Evolutionary conservation across 2,113 vertebrate species (phyloP).

Genomic region (Eudyptes chrysolophus): DNA sequence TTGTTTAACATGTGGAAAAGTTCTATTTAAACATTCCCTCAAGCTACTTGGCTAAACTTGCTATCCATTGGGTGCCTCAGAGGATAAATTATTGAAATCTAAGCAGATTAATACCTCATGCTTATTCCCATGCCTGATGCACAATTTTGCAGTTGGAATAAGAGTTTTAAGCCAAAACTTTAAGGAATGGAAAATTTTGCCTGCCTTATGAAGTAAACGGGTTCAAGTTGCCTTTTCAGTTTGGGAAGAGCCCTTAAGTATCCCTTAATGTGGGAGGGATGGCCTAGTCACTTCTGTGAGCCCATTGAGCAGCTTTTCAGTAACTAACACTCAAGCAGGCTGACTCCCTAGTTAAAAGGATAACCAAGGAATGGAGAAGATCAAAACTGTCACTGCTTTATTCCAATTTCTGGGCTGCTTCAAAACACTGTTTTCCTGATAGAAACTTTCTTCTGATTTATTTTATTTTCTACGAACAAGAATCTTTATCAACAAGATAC

Average conservation of each 20-base stretch:
- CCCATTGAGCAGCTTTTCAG: not conserved
- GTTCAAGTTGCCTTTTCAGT: not conserved
- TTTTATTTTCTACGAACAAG: not conserved
- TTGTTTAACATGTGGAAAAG: conserved; percentile 40
- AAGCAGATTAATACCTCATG: conserved; percentile 57
- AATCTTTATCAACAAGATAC: not conserved
- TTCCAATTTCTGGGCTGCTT: not conserved
- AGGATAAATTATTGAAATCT: conserved; percentile 57
- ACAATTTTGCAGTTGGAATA: conserved; percentile 45
- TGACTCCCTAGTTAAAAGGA: not conserved
- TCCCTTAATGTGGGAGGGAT: not conserved
- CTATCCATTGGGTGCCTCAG: conserved; percentile 42
- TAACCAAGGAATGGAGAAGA: not conserved
- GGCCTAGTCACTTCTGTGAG: not conserved
- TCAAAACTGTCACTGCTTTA: not conserved
- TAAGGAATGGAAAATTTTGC: conserved; percentile 20
- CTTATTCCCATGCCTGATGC: conserved; percentile 53
- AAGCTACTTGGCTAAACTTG: conserved; percentile 51
- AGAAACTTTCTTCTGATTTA: not conserved
- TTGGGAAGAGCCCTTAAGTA: not conserved
- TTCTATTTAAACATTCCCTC: conserved; percentile 59
- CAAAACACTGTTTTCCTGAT: not conserved
- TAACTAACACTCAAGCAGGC: not conserved
- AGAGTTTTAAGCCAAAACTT: conserved; percentile 35
- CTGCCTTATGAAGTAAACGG: not conserved